These are phyloP conservation scores for Heliconius ismenius DNA, from an alignment of 2,888 invertebrate genomes.

Conservation along the genomic window DNA sequence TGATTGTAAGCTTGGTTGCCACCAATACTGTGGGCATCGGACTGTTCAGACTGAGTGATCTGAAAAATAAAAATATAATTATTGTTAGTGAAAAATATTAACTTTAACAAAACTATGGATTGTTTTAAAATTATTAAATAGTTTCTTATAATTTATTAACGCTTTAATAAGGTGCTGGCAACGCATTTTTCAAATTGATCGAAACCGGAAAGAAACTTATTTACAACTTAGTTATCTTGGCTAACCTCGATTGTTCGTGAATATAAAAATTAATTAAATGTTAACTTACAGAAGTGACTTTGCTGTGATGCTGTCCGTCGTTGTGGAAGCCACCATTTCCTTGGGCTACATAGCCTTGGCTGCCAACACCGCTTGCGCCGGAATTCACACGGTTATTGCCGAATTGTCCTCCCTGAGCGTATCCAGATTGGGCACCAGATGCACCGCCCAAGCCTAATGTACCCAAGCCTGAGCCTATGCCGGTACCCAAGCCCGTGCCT, in stretches of 20 bases:
- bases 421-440: conserved; percentile 24
- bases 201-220: not conserved
- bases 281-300: conserved; percentile 44
- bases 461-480: conserved; percentile 24
- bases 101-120: too few species aligned
- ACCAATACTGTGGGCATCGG: conserved; percentile 13
- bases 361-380: conserved; percentile 40
- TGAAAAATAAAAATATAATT: not conserved
- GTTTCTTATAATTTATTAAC: not conserved
- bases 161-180: not conserved
- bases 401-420: conserved; percentile 30
- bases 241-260: not conserved
- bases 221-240: not conserved
- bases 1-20: not conserved
- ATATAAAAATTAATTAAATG: not conserved
- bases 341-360: conserved; percentile 34
- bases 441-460: conserved; percentile 17
- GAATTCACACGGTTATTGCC: conserved; percentile 32
- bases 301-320: conserved; percentile 41
- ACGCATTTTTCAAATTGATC: not conserved
- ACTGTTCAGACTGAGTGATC: conserved; percentile 32
- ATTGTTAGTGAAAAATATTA: not conserved
- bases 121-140: not conserved
- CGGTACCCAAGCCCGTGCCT: conserved; percentile 21
- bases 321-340: conserved; percentile 38